Evolutionary conservation across 2,113 vertebrate genomes (phyloP), one percentile per base, ranked within the genome.

Genomic region (Philantomba maxwellii): DNA sequence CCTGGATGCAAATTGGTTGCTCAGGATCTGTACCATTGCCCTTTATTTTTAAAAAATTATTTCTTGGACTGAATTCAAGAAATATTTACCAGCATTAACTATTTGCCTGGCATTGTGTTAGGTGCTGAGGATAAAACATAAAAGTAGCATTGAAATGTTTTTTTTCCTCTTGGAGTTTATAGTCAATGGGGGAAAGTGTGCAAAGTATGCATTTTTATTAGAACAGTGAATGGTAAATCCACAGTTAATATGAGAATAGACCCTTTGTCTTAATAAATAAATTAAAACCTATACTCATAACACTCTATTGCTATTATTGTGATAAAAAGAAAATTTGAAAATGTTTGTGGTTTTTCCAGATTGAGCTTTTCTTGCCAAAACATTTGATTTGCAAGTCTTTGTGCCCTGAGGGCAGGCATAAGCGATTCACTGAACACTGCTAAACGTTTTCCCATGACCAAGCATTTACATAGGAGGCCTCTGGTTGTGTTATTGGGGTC

Each of bases 321-420:
- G 78, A 86, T 62, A 89, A 64, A 92, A 80, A 89, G 73, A 92
- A 64, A 83, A 84, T 84, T 84, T 36, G 43, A 90, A 98, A 96
- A 66, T 80, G 62, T 45, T 53, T 91, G 47, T 75, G 39, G 4
- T 33, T 93, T 96, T 89, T 73, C 66, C 47, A 86, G 85, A 58
- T 80, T 51, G 47, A 78, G 87, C 43, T 70, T 49, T 45, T 12
- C 39, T 43, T 62, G 45, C 87, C n/a, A 36, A 89, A 16, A 95
- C 93, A 87, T 45, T 53, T 85, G 84, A 70, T 73, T 85, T 60
- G 81, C 49, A 90, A 82, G 55, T 30, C 12, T 21, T 77, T 33
- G 73, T 70, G 26, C 21, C 57, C 39, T 30, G 43, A 83, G n/a
- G 28, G 28, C 21, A 49, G 28, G 43, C 11, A 45, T 86, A 62